phyloP scores from a whole-genome alignment of 1,140 invertebrate species.

The Dufourea novaeangliae region DNA sequence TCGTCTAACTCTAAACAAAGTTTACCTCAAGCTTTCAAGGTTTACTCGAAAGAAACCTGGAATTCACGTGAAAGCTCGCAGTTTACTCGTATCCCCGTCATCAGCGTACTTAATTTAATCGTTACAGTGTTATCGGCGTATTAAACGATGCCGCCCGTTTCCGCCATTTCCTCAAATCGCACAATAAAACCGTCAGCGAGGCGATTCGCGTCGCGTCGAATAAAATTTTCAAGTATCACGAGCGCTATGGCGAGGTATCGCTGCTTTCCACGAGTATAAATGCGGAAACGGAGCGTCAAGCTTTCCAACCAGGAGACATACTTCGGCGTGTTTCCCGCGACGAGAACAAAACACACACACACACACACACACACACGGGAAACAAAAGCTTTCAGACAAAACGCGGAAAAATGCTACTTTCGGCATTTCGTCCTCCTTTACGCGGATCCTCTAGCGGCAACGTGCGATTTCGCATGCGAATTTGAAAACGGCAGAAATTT shows the following conservation, averaged over 20 bases:
- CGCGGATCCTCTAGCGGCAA: neutral
- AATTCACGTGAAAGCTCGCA: too few relatives aligned
- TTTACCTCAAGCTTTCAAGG: too few relatives aligned
- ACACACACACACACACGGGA: too few relatives aligned
- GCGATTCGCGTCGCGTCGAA: neutral
- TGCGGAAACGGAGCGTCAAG: conserved; percentile 21
- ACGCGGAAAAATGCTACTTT: conserved; percentile 46
- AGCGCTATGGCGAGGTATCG: conserved; percentile 1
- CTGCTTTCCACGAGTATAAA: conserved; percentile 4
- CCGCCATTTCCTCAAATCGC: neutral
- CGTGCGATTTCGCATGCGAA: neutral
- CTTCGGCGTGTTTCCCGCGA: conserved; percentile 3
- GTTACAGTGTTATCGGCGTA: neutral
- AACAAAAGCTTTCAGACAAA: conserved; percentile 50
- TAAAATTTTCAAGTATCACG: conserved; percentile 42
- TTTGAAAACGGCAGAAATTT: conserved; percentile 28
- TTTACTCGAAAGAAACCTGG: too few relatives aligned
- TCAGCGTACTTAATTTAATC: neutral
- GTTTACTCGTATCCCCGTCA: too few relatives aligned
- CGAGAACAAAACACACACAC: conserved; percentile 31
- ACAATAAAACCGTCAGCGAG: conserved; percentile 5
- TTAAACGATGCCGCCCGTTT: neutral
- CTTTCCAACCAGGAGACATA: conserved; percentile 23
- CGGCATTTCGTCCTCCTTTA: conserved; percentile 26
- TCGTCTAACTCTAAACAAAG: too few relatives aligned